Evolutionary conservation across 2,888 invertebrate species (phyloP), one percentile per base, ranked within the genome.

Genomic region (Anthophora plumipes): DNA sequence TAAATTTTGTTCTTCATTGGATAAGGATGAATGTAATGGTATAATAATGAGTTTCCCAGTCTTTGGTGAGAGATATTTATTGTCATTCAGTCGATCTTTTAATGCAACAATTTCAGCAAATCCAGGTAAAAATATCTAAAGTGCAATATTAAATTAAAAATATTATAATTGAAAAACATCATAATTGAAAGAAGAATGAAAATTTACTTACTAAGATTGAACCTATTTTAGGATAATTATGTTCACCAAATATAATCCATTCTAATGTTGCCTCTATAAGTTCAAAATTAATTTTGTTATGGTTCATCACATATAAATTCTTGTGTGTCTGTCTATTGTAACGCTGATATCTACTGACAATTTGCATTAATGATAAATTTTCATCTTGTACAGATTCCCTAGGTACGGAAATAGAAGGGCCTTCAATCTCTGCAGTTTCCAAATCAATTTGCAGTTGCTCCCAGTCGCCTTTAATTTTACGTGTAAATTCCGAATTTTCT

Each of bases 21-120:
- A 96, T 41, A 98, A 94, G 0, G 97, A 95, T 0, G 98, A 98
- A 93, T 98, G 98, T 7, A 98, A 94, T 0, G 98, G 98, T n/a
- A 98, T 95, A 54, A 98, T 92, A 8, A 96, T 85, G 91, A 95
- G 97, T 87, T 96, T 96, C 17, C 96, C 96, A 20, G 94, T 94
- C 89, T 95, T 94, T 2, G 95, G 95, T 78, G 95, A 95, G 90
- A 97, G 96, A 14, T 95, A 94, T 37, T 94, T 94, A 90, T 96
- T 96, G 43, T 96, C 95, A 60, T 94, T 94, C 0, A 97, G 93
- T 83, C 95, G 95, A 83, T 97, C 97, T 89, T 96, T 95, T 5
- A 97, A 91, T 0, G 95, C 92, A 92, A 96, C 96, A 61, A 97
- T 97, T 93, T 97, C 97, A 0, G 96, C 96, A 63, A 97, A 95